Base-by-base conservation (phyloP, 1,140 invertebrate genomes). In the Kradibia gibbosae region DNA sequence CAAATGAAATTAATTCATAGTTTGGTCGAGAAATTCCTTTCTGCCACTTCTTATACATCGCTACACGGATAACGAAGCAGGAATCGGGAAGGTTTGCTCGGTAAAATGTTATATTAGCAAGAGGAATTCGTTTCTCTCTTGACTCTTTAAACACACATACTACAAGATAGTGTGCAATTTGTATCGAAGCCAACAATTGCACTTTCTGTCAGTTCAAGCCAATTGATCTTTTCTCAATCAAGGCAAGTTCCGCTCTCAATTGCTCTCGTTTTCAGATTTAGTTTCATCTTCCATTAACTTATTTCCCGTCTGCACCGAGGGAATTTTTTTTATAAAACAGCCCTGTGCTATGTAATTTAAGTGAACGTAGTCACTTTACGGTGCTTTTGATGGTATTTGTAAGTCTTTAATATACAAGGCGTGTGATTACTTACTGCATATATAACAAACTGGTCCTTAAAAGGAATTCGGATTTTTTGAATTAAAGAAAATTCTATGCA, bases 141-240 rank as follows among this genome's bases (percentile, higher is more conserved):
- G 48, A 20, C 65, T 79, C 28, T 17, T 55, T 70, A 71, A 71
- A 78, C 34, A 72, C 50, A 79, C 42, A 60, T 22, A 36, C 11
- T 11, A 34, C 13, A 25, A 13, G 72, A 55, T 28, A 62, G 48
- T 34, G 25, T 81, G 42, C 79, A 81, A 75, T 80, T 74, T 80
- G 28, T 55, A 57, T 20, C 50, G 34, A 3, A 45, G 20, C 71
- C 78, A n/a, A 70, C 60, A 75, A 81, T 50, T 53, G 60, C 31
- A 11, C 13, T 70, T 60, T 45, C 28, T 78, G 28, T 48, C 71
- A 75, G 57, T 76, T 50, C 71, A 45, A 70, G 72, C 39, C 42
- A 75, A 75, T 75, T 67, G 67, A 71, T 71, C 67, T 71, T 48
- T n/a, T 42, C 67, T 48, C 45, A 71, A 71, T 80, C 71, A 75